phyloP scores from a whole-genome alignment of 2,113 vertebrate species.

The Psammodynastes pulverulentus region DNA sequence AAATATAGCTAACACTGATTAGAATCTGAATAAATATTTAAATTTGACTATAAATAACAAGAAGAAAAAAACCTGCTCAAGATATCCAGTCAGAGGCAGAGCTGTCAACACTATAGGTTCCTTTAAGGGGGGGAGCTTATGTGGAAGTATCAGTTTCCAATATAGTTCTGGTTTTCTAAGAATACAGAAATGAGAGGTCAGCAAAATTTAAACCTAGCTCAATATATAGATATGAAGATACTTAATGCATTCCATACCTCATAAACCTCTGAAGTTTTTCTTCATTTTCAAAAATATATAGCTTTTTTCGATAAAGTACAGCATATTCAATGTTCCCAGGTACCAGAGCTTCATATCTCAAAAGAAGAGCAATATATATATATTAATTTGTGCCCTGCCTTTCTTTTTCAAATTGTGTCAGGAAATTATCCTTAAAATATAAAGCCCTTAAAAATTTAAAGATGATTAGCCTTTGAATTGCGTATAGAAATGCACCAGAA shows the following conservation, averaged over 20 bases:
- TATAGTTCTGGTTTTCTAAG: slow-evolving; percentile 82
- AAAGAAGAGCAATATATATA: slow-evolving; percentile 32
- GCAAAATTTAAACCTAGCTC: background rate
- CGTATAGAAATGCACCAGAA: background rate
- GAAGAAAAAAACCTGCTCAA: slow-evolving; percentile 78
- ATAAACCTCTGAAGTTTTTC: slow-evolving; percentile 86
- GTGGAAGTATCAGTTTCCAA: slow-evolving; percentile 82
- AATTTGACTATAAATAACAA: slow-evolving; percentile 22
- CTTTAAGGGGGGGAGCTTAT: slow-evolving; percentile 84
- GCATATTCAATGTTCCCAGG: slow-evolving; percentile 79
- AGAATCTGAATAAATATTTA: background rate
- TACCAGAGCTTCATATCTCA: slow-evolving; percentile 88
- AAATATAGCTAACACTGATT: background rate
- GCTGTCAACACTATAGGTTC: slow-evolving; percentile 80
- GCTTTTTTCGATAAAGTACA: slow-evolving; percentile 77
- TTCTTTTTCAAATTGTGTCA: background rate
- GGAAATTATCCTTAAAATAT: background rate
- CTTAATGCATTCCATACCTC: slow-evolving; percentile 70
- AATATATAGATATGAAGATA: slow-evolving; percentile 15
- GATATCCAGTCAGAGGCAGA: slow-evolving; percentile 87
- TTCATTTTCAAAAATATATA: slow-evolving; percentile 84
- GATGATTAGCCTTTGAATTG: background rate
- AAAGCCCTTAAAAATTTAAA: background rate
- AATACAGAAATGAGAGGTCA: slow-evolving; percentile 38
- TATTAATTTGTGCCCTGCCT: background rate